Evolutionary conservation across 2,888 invertebrate genomes (phyloP), one percentile per base, ranked within the genome.

Genomic region (Reticulitermes lucifugus): DNA sequence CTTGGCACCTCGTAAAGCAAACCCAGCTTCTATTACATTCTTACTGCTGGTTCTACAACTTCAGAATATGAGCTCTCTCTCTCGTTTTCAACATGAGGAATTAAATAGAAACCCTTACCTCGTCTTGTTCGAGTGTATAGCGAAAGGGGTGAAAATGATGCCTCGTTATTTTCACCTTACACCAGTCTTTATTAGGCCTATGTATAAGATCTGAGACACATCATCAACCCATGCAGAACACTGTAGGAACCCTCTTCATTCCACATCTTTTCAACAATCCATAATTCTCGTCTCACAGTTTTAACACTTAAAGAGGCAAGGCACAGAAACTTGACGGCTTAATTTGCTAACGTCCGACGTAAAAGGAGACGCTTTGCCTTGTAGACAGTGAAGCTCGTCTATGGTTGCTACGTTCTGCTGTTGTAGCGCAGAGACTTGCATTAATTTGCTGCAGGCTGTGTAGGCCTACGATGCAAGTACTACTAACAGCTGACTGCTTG

Each of bases 191-290:
- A 77, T 77, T 51, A 51, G 46, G 46, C 46, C 46, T 46, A 35
- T 75, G 43, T 75, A 75, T 21, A 43, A 7, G 41, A 43, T 77
- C 77, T 77, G 7, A 22, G 35, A 46, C 51, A 21, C 41, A 35
- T 59, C 41, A 59, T 59, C 46, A 65, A 22, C 65, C 46, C 71
- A 25, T 18, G 12, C 65, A 35, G n/a, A 12, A 12, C 9, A 5
- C 21, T 43, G n/a, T 65, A 18, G 18, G 60, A 35, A 22, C 41
- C 59, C 60, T 77, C 75, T 83, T 75, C 83, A 83, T 77, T 83
- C 75, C 83, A 83, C 75, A 83, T 83, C 70, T 55, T 75, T 75
- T 41, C 75, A 59, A 83, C 83, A 83, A 77, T 83, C 83, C 83
- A 75, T 83, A 83, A 83, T 65, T 60, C 25, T 75, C 77, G 59